Conservation (phyloP, 2,113 vertebrate genomes). For the Cromileptes altivelis region DNA sequence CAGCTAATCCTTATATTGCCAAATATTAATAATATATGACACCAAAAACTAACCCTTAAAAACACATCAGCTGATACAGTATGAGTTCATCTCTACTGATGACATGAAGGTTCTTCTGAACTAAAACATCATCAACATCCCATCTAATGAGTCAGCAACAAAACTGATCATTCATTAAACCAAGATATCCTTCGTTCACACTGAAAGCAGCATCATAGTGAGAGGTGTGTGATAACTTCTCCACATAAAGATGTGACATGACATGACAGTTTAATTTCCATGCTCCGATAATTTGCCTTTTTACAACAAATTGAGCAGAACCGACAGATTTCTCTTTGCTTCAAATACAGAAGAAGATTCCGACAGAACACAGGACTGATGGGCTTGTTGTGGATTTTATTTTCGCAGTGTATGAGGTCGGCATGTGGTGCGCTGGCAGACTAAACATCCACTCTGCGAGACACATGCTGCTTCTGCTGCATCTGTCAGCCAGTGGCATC, state of each 20-base stretch:
- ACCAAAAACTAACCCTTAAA: background rate
- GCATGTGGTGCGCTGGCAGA: slow-evolving; percentile 36
- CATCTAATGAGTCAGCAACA: background rate
- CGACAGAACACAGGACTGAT: background rate
- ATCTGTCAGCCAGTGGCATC: slow-evolving; percentile 71
- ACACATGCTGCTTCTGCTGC: slow-evolving; percentile 61
- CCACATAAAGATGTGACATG: background rate
- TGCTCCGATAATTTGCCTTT: background rate
- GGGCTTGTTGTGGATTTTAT: slow-evolving; percentile 27
- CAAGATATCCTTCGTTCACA: background rate
- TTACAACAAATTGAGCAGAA: background rate
- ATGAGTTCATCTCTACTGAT: background rate
- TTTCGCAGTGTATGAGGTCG: slow-evolving; percentile 13
- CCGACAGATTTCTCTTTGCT: background rate
- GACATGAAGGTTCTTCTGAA: background rate
- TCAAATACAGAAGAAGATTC: background rate
- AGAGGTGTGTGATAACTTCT: background rate
- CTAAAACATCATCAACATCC: background rate
- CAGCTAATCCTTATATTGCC: background rate
- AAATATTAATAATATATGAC: background rate
- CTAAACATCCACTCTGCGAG: slow-evolving; percentile 57
- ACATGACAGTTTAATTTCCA: background rate
- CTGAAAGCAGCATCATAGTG: background rate
- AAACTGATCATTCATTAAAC: background rate
- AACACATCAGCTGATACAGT: background rate